Evolutionary conservation across 2,113 vertebrate species (phyloP), one percentile per base, ranked within the genome.

Genomic region (Brachirus orientalis): DNA sequence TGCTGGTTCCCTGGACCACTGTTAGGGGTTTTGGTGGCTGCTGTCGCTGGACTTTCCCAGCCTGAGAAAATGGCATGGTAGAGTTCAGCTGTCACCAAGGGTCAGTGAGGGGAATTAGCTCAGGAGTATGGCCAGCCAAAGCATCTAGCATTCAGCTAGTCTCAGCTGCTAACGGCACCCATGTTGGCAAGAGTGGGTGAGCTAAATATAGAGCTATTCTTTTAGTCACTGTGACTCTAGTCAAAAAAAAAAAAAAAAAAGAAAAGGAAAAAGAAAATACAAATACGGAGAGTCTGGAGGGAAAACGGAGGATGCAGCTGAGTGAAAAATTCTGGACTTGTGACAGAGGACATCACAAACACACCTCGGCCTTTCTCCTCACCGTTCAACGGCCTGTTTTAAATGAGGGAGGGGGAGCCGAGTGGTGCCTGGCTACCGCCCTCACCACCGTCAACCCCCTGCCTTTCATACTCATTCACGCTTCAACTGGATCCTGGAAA

Each of bases 171-270:
- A 89, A 85, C 64, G 48, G 77, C 65, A 28, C 63, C 74, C 63
- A 16, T 72, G 78, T 82, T 81, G 86, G 88, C 77, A 72, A 51
- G 74, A 64, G 79, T 19, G 64, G 56, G 58, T 7, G 18, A 67
- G 90, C 83, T 92, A 94, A 91, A 93, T 90, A 91, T 94, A 93
- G 91, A 88, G 48, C 28, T 45, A 45, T 37, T 76, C 75, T 82
- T 77, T 84, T 84, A 84, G 85, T 81, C 67, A 50, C n/a, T 56
- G 73, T 64, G 83, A 76, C 79, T 80, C 62, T 19, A 46, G 77
- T 84, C 69, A 69, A 62, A 80, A 66, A 86, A 28, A 28, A 28
- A 28, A 80, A 66, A 86, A n/a, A n/a, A n/a, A n/a, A n/a, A n/a
- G n/a, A n/a, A n/a, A n/a, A n/a, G n/a, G n/a, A n/a, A n/a, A n/a